Evolutionary conservation across 2,797 vertebrate genomes (phyloP), one percentile per base, ranked within the genome.

Genomic region (Peromyscus melanophrys): DNA sequence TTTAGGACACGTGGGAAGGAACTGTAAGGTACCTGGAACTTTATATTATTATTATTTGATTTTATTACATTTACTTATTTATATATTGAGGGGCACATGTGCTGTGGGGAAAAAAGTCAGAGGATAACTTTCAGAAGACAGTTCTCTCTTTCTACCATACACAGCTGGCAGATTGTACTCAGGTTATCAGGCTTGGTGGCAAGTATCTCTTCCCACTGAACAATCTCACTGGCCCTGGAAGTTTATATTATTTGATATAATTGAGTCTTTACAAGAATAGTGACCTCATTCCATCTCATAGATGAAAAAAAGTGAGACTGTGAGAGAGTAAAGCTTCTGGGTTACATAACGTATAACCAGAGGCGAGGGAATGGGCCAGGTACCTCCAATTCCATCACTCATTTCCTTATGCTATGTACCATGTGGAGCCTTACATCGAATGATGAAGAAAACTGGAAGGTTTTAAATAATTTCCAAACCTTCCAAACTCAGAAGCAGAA

Each of bases 401-500:
- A 40, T 10, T 89, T 67, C n/a, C 34, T 63, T 34, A 86, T 23
- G 46, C 7, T 29, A 55, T 80, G 63, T 52, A 93, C 17, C 77
- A 90, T 40, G 34, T 4, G 78, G 94, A 92, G 71, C 8, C 67
- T 77, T 78, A 29, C 69, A 90, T 40, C 73, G 59, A 94, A 96
- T 87, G 77, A 80, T 9, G 34, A 61, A 69, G n/a, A n/a, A 29
- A 84, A 3, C 65, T 61, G 10, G 46, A 46, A 85, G 46, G 86
- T n/a, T 27, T 89, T 59, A 85, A 91, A 88, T 96, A 25, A 59
- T 90, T 95, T 95, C 82, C 59, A 95, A 96, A 92, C 17, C 52
- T 65, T 97, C 55, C 92, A 87, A 91, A 97, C 65, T 43, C 76
- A 1, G 9, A 97, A 96, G 52, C 14, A 96, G 73, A 96, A 94